Conservation (phyloP, 2,113 vertebrate species). For the rabbit (Oryctolagus cuniculus) region mOryCun1.1 NC_091447.1:5313501-5314000, state of each 20-base stretch:
- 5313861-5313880: conserved; percentile 53
- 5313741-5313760: conserved; percentile 30
- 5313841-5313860: conserved; percentile 58
- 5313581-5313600: background rate
- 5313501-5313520: conserved; percentile 74
- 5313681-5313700: conserved; percentile 5
- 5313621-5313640: conserved; percentile 54
- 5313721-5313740: background rate
- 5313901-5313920: conserved; percentile 65
- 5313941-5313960: conserved; percentile 53
- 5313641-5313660: background rate
- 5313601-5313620: conserved; percentile 19
- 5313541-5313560: conserved; percentile 1
- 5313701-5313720: background rate
- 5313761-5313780: conserved; percentile 22
- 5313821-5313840: conserved; percentile 46
- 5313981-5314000: conserved; percentile 64
- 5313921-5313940: conserved; percentile 62
- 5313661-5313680: background rate
- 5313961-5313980: conserved; percentile 72
- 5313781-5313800: conserved; percentile 33
- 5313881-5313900: conserved; percentile 27
- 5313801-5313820: conserved; percentile 29
- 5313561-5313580: background rate
- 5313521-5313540: conserved; percentile 68